A percentile compares a stretch with the other conserved stretches of the same genome.
These are phyloP conservation scores for Pseudomyrmex concolor DNA, from an alignment of 1,140 invertebrate genomes.

Conservation along the genomic window DNA sequence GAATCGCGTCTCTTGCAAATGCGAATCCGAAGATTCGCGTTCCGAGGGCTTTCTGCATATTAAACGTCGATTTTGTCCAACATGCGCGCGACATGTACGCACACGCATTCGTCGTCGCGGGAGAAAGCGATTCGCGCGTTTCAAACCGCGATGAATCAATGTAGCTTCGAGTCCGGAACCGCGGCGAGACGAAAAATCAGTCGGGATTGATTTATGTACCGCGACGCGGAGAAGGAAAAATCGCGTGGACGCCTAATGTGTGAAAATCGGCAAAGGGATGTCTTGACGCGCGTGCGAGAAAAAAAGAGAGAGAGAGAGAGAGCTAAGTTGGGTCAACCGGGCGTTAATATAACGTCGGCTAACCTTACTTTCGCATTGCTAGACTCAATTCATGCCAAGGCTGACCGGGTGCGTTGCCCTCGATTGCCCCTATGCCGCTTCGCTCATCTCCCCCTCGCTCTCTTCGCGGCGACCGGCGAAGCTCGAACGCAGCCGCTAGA, in stretches of 20 bases:
- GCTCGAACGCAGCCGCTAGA: conserved; percentile 45
- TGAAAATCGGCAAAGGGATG: conserved; percentile 39
- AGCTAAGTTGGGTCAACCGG: conserved; percentile 70
- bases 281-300: conserved; percentile 14
- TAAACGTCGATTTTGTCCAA: conserved; percentile 28
- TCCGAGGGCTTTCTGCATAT: conserved; percentile 31
- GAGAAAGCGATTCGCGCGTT: conserved; percentile 52
- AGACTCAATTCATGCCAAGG: conserved; percentile 86
- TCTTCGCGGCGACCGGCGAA: conserved; percentile 44
- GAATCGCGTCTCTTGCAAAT: conserved; percentile 52
- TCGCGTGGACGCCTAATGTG: neutral
- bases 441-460: conserved; percentile 61
- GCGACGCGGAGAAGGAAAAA: neutral
- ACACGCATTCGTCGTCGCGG: neutral
- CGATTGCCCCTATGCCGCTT: conserved; percentile 83
- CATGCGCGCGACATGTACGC: no score
- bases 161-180: neutral
- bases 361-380: conserved; percentile 85
- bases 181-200: conserved; percentile 6
- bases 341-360: conserved; percentile 74
- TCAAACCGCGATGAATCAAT: conserved; percentile 1
- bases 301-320: conserved; percentile 1
- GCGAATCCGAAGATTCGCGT: conserved; percentile 37
- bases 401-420: conserved; percentile 86
- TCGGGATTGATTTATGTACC: no score